phyloP scores from a whole-genome alignment of 2,888 invertebrate genomes.

The Ferrisia virgata region DNA sequence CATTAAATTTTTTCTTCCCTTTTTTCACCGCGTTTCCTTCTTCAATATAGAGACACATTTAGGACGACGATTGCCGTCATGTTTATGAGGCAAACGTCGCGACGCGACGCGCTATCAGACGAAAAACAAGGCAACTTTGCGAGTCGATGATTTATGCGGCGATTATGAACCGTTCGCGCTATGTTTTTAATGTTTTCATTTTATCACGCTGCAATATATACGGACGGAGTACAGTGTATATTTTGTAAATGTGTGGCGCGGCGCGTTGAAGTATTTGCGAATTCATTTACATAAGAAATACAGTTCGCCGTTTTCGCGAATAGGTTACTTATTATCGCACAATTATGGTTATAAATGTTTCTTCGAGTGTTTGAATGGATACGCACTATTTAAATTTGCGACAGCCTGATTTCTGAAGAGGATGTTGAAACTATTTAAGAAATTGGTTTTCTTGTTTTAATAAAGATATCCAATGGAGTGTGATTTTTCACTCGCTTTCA shows the following conservation, averaged over 20 bases:
- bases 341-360: too few species aligned
- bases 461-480: too few species aligned
- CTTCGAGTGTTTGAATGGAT: too few species aligned
- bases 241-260: neutral
- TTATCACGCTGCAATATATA: neutral
- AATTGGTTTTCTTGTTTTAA: too few species aligned
- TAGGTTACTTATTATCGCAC: too few species aligned
- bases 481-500: too few species aligned
- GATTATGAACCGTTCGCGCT: slow-evolving; percentile 40
- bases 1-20: slow-evolving; percentile 41
- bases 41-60: slow-evolving; percentile 34
- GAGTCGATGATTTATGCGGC: slow-evolving; percentile 34
- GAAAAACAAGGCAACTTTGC: slow-evolving; percentile 33
- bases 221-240: neutral
- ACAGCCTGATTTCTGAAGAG: too few species aligned
- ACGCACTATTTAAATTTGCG: too few species aligned
- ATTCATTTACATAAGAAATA: too few species aligned
- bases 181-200: slow-evolving; percentile 40
- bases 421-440: too few species aligned
- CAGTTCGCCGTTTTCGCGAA: too few species aligned
- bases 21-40: neutral
- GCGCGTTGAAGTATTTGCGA: too few species aligned
- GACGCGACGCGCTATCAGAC: slow-evolving; percentile 41
- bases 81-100: slow-evolving; percentile 44
- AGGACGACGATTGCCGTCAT: slow-evolving; percentile 40